Evolutionary conservation across 2,888 invertebrate species (phyloP).

Genomic region (Hemicrepidius hirtus): DNA sequence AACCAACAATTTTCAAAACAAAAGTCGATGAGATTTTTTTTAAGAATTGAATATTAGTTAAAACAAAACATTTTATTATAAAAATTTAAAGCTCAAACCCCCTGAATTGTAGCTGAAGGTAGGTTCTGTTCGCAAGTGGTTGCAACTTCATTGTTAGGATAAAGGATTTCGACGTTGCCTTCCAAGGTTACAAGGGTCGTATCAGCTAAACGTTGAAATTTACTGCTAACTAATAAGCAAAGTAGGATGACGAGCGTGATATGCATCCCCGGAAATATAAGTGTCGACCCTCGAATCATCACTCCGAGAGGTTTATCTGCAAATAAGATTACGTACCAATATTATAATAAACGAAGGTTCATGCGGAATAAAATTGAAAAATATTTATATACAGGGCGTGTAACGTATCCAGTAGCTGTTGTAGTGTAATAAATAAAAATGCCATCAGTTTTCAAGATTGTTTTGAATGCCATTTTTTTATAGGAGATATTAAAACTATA

Average conservation of each 20-base stretch:
- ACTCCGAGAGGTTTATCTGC: conserved; percentile 25
- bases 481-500: conserved; percentile 10
- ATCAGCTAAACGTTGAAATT: conserved; percentile 10
- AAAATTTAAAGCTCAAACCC: conserved; percentile 8
- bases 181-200: conserved; percentile 10
- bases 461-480: too few species aligned
- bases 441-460: too few species aligned
- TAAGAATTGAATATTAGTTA: too few species aligned
- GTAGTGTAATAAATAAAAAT: too few species aligned
- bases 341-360: neutral
- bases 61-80: too few species aligned
- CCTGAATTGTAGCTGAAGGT: conserved; percentile 20
- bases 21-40: too few species aligned
- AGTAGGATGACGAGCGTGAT: conserved; percentile 5
- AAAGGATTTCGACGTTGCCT: conserved; percentile 9
- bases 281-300: neutral
- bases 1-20: too few species aligned
- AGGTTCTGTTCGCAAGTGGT: conserved; percentile 7
- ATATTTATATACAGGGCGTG: too few species aligned
- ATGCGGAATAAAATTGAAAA: too few species aligned
- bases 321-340: conserved; percentile 3
- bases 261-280: conserved; percentile 22
- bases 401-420: too few species aligned
- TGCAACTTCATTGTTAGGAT: conserved; percentile 5
- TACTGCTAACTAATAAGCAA: conserved; percentile 21